Base-by-base conservation (phyloP, 2,888 invertebrate genomes). In the Lasioglossum malachurum region DNA sequence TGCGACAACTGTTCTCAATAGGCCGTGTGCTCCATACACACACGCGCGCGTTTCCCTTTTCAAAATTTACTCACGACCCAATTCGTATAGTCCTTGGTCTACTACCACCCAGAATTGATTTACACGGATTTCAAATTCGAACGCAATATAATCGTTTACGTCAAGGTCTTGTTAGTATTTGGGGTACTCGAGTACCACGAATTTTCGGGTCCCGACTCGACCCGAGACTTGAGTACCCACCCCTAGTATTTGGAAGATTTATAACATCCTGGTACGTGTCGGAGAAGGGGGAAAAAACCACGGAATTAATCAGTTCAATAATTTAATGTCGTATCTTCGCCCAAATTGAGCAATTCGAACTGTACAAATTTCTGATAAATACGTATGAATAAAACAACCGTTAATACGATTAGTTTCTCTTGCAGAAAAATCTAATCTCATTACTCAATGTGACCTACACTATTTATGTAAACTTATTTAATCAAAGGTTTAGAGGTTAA, bases 401-500 rank as follows among this genome's bases (percentile, higher is more conserved):
- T 31, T 10, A 1, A 53, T 53, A 38, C 10, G 5, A 74, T 49
- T 53, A 46, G 23, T 53, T 38, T 19, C 38, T 19, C 75, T 64
- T 41, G 8, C 14, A n/a, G 16, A 46, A 16, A 57, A 38, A 75
- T 41, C 75, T 27, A 7, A 35, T 49, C 49, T 67, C 23, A 38
- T 53, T 74, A 49, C 16, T 7, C 44, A 38, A 31, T 31, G 16
- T 64, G 14, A 27, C 27, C 60, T 46, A 31, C 31, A 31, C 31
- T 31, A 31, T 31, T 31, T 31, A 31, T 31, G 31, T 31, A 31
- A 12, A 4, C 31, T 60, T 60, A 60, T 67, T n/a, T 16, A 27
- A 57, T 27, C 44, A 16, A 27, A 60, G 23, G 16, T 75, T 80
- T 64, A 41, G n/a, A 67, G 74, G 75, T 80, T 74, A 67, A 49